A percentile compares a stretch with the other conserved stretches of the same genome.
phyloP scores from a whole-genome alignment of 2,113 vertebrate species.

The Condylura cristata region DNA sequence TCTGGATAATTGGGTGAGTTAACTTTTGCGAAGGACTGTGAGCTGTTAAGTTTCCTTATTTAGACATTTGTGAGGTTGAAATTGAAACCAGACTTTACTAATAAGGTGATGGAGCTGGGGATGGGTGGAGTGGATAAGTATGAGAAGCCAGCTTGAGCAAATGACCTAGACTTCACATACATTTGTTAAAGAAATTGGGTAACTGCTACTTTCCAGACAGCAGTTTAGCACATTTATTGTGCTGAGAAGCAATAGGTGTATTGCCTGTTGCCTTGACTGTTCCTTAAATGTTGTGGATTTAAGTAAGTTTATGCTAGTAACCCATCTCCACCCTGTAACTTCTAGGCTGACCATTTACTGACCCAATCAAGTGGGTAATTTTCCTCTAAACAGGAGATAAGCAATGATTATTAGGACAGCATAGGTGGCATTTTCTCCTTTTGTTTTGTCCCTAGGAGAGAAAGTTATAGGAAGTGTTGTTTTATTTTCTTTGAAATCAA shows the following conservation, averaged over 20 bases:
- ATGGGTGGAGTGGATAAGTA: conserved; percentile 13
- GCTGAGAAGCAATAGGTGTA: not conserved
- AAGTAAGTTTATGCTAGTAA: conserved; percentile 30
- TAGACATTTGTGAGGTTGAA: conserved; percentile 38
- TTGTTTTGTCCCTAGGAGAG: not conserved
- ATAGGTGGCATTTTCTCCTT: conserved; percentile 6
- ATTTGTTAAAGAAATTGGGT: conserved; percentile 43
- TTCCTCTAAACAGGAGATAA: conserved; percentile 37
- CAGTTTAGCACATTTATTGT: conserved; percentile 19
- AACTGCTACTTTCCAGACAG: conserved; percentile 14
- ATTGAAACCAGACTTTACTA: conserved; percentile 23
- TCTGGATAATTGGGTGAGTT: not conserved
- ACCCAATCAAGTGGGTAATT: conserved; percentile 24
- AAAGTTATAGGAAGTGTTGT: not conserved
- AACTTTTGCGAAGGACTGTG: not conserved
- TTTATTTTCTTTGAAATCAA: conserved; percentile 57
- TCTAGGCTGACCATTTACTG: conserved; percentile 40
- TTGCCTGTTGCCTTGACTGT: too few relatives aligned
- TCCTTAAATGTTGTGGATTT: conserved; percentile 10
- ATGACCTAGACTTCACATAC: conserved; percentile 5
- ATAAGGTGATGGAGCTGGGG: conserved; percentile 7
- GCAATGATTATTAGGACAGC: conserved; percentile 2
- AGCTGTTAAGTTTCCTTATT: conserved; percentile 39
- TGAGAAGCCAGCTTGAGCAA: conserved; percentile 46
- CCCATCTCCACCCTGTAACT: not conserved